Conservation (phyloP, 2,797 vertebrate genomes). For the Enteromius treurensis region DNA sequence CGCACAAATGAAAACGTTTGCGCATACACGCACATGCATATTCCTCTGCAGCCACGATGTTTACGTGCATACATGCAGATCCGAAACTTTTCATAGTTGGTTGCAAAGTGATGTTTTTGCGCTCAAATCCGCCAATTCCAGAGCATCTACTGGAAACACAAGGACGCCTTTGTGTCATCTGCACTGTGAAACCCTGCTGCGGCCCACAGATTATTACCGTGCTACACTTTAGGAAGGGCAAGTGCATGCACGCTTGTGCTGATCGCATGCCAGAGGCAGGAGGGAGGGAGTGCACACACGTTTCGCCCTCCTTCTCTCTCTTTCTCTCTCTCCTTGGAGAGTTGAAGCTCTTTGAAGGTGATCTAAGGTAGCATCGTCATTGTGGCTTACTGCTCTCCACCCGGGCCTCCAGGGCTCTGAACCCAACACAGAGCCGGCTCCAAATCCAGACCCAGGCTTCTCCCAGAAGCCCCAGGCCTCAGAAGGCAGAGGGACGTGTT, state of each 20-base stretch:
- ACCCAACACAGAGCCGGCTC: slow-evolving; percentile 70
- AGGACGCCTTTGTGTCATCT: slow-evolving; percentile 73
- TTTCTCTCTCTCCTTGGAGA: slow-evolving; percentile 68
- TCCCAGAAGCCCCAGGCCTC: slow-evolving; percentile 68
- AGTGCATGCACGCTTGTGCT: slow-evolving; percentile 73
- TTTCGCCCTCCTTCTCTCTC: slow-evolving; percentile 46
- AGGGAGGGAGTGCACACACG: slow-evolving; percentile 47
- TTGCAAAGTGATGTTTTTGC: not conserved
- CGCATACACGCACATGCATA: slow-evolving; percentile 2
- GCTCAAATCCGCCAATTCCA: not conserved
- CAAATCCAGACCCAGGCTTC: slow-evolving; percentile 72
- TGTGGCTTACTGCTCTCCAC: slow-evolving; percentile 52
- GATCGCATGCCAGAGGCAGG: slow-evolving; percentile 42
- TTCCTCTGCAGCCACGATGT: not conserved
- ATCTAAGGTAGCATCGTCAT: slow-evolving; percentile 75
- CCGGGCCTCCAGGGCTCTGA: slow-evolving; percentile 70
- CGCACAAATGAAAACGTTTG: not conserved
- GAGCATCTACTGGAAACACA: slow-evolving; percentile 71
- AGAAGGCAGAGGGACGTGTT: not conserved
- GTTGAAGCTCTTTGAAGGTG: slow-evolving; percentile 79
- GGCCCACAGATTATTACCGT: slow-evolving; percentile 73
- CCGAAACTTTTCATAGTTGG: not conserved
- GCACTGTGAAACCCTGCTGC: slow-evolving; percentile 73
- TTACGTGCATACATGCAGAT: not conserved
- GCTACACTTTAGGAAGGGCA: slow-evolving; percentile 75